Base-by-base conservation (phyloP, 2,888 invertebrate genomes). In the Deroplatys truncata region DNA sequence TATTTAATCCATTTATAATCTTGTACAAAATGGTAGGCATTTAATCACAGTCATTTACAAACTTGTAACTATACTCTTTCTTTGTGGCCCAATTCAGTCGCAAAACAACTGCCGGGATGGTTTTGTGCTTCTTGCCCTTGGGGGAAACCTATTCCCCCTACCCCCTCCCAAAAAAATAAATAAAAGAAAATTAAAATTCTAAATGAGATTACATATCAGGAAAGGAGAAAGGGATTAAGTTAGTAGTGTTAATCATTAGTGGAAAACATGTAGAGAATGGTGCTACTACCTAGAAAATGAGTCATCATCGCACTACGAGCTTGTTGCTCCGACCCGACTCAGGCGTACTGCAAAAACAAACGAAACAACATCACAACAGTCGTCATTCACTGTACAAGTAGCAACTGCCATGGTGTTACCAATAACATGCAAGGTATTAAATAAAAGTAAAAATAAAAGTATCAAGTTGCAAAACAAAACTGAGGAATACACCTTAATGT, bases 291-390 rank as follows among this genome's bases (percentile, higher is more conserved):
- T 91, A 91, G 89, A 86, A 90, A 86, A 84, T 82, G 89, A 91
- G 90, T 82, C 90, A 90, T 90, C 91, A 95, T 94, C 94, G 94
- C 93, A 95, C 96, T 96, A 97, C 94, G 96, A 96, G 95, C 95
- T 96, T 95, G 95, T 96, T 95, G 97, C 96, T 96, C 96, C 97
- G 95, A 97, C 96, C 95, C 97, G 97, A 95, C 97, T 96, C 95
- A 97, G 97, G 96, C 97, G 97, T 97, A 97, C 98, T 98, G 97
- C 93, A 96, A 95, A 43, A 97, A 96, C 92, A 93, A 92, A 92
- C 91, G 91, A 72, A 92, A 89, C 89, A 90, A 28, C 88, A 90
- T 86, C 90, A 90, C 89, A 31, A 88, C 90, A 91, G 85, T 89
- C 49, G 31, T 82, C 85, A 89, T 85, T 49, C 84, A 56, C 56